These are phyloP conservation scores for Drosophila rellima DNA, from an alignment of 2,888 invertebrate species.

Conservation along the genomic window DNA sequence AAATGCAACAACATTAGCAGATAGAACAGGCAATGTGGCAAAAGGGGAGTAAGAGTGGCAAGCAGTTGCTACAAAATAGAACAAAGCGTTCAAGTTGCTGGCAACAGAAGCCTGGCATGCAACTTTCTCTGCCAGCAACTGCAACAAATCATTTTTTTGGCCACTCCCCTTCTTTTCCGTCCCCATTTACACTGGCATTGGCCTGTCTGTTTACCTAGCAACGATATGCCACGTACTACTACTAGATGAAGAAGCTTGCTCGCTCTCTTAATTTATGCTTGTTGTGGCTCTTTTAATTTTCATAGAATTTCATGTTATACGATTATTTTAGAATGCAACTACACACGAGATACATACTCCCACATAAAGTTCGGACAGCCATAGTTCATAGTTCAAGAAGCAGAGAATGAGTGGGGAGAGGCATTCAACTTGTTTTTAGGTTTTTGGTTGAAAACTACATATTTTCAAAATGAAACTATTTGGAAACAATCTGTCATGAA, in stretches of 20 bases:
- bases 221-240: constrained; percentile 34
- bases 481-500: constrained; percentile 19
- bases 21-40: background rate
- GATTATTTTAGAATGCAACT: constrained; percentile 30
- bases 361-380: constrained; percentile 2
- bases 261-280: constrained; percentile 50
- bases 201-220: constrained; percentile 39
- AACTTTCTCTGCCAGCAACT: constrained; percentile 32
- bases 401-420: background rate
- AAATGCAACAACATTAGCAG: constrained; percentile 43
- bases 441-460: background rate
- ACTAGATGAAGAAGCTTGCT: constrained; percentile 37
- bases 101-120: constrained; percentile 33
- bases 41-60: background rate
- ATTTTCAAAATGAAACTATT: constrained; percentile 18
- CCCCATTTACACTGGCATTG: background rate
- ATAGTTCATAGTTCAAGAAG: background rate
- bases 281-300: constrained; percentile 50
- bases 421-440: background rate
- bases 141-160: constrained; percentile 55
- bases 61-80: constrained; percentile 41
- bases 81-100: constrained; percentile 27
- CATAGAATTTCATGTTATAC: constrained; percentile 50
- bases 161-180: background rate
- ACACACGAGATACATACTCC: constrained; percentile 3